Conservation (phyloP, 2,797 vertebrate genomes). For the Sternotherus odoratus region DNA sequence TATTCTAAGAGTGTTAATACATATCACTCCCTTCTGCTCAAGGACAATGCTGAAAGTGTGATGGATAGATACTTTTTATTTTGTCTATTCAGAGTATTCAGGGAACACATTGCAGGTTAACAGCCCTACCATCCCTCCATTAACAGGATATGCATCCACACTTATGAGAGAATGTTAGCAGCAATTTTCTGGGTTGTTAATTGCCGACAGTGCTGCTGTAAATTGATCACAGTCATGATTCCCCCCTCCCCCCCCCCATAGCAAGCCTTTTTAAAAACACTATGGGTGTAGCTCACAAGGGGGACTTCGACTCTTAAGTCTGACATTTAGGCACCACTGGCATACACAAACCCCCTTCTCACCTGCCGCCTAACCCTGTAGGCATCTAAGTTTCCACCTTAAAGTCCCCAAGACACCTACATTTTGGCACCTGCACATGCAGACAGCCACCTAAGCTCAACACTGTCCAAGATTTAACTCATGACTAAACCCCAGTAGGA, state of each 20-base stretch:
- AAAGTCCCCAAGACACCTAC: not conserved
- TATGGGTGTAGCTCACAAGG: not conserved
- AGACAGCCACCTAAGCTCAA: not conserved
- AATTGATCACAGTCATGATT: not conserved
- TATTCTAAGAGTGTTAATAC: not conserved
- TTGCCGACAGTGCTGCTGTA: not conserved
- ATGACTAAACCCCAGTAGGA: not conserved
- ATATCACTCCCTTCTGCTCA: not conserved
- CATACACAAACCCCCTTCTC: not conserved
- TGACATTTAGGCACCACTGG: not conserved
- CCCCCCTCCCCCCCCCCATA: not conserved
- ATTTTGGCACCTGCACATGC: not conserved
- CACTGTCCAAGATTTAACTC: not conserved
- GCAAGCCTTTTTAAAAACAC: not conserved
- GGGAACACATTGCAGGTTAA: not conserved
- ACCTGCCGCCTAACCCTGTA: not conserved
- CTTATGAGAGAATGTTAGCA: not conserved
- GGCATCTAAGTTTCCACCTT: not conserved
- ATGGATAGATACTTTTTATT: accelerated
- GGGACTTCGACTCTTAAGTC: not conserved
- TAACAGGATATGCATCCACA: not conserved
- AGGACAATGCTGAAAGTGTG: not conserved
- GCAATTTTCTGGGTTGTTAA: not conserved
- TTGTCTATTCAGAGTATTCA: not conserved
- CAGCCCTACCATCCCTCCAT: not conserved